phyloP scores from a whole-genome alignment of 2,888 invertebrate species.

The Tillus elongatus region DNA sequence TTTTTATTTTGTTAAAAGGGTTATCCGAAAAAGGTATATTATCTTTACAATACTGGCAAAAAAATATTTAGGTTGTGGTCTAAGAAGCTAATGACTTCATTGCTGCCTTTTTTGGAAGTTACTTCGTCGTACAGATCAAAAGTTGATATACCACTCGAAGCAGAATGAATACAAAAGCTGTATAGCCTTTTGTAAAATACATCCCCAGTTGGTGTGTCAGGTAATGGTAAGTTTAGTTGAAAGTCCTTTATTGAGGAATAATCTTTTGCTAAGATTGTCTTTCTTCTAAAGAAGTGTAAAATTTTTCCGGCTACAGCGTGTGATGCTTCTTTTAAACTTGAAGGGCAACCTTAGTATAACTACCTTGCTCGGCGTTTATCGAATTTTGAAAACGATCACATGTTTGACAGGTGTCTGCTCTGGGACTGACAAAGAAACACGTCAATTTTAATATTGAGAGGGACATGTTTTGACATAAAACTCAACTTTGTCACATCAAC shows the following conservation, averaged over 20 bases:
- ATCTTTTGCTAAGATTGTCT: slow-evolving; percentile 15
- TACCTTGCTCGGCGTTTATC: no score
- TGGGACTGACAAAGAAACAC: no score
- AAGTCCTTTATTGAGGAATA: slow-evolving; percentile 19
- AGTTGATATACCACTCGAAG: slow-evolving; percentile 16
- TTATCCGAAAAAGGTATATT: no score
- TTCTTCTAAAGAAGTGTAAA: slow-evolving; percentile 19
- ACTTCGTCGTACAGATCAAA: slow-evolving; percentile 20
- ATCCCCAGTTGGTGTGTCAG: no score
- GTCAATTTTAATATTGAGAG: no score
- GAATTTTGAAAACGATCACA: no score
- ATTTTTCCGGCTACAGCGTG: slow-evolving; percentile 18
- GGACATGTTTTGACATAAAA: no score
- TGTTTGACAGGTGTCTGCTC: no score
- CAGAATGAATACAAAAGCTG: slow-evolving; percentile 21
- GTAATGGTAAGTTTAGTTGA: slow-evolving; percentile 23
- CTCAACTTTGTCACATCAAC: no score
- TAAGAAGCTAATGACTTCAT: slow-evolving; percentile 17
- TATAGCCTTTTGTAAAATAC: slow-evolving; percentile 22
- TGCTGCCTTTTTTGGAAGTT: slow-evolving; percentile 18
- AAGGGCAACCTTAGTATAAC: slow-evolving; percentile 15
- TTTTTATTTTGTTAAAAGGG: slow-evolving; percentile 18
- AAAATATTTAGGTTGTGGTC: slow-evolving; percentile 15
- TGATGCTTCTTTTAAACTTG: slow-evolving; percentile 18
- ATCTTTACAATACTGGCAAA: no score